Conservation (phyloP, 2,888 invertebrate genomes). For the Palloptera scutellata region DNA sequence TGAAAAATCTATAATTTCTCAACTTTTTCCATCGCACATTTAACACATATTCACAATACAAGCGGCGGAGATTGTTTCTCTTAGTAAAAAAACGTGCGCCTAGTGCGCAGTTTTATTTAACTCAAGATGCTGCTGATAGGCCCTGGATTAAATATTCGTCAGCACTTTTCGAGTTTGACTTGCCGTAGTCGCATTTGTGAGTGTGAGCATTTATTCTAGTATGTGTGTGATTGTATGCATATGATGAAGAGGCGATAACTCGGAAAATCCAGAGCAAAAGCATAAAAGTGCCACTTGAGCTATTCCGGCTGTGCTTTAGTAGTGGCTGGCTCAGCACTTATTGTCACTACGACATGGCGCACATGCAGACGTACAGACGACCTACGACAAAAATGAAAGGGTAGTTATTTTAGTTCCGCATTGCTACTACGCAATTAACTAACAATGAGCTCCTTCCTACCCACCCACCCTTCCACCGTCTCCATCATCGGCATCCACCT, state of each 20-base stretch:
- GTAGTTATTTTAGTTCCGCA: no score
- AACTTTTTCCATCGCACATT: no score
- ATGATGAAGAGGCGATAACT: slow-evolving; percentile 56
- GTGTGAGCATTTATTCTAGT: background rate
- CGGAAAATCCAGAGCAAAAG: slow-evolving; percentile 54
- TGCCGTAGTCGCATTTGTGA: slow-evolving; percentile 19
- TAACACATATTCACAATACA: no score
- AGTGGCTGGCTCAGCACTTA: slow-evolving; percentile 34
- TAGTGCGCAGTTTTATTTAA: background rate
- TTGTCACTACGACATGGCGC: slow-evolving; percentile 1
- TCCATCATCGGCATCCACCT: no score
- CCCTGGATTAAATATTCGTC: slow-evolving; percentile 59
- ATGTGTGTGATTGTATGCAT: slow-evolving; percentile 31
- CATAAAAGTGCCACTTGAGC: slow-evolving; percentile 47
- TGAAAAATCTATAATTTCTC: slow-evolving; percentile 52
- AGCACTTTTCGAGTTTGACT: slow-evolving; percentile 57
- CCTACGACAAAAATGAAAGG: no score
- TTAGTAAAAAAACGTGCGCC: background rate
- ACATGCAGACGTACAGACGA: background rate
- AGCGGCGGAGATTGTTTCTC: no score
- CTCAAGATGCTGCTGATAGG: slow-evolving; percentile 36
- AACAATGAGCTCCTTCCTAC: no score
- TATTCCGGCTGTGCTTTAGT: slow-evolving; percentile 35
- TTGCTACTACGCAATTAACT: no score
- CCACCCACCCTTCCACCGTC: no score